Evolutionary conservation across 2,888 invertebrate genomes (phyloP).

Genomic region (Caradrina clavipalpis): DNA sequence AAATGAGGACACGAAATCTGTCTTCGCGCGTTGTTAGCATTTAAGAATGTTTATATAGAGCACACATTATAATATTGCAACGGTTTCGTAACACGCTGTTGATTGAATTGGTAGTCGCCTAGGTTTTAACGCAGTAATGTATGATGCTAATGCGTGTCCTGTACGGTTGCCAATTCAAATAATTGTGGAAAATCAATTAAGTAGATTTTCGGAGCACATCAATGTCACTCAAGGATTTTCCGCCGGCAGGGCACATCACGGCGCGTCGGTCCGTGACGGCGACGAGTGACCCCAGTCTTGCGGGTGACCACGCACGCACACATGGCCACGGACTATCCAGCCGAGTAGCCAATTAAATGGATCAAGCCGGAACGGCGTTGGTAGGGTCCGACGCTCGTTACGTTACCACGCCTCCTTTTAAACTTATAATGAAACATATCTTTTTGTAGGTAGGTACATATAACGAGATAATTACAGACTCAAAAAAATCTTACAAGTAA

Average conservation of each 20-base stretch:
- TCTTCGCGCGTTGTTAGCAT: conserved; percentile 72
- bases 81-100: conserved; percentile 46
- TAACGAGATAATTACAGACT: conserved; percentile 1
- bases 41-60: conserved; percentile 51
- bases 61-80: conserved; percentile 58
- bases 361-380: conserved; percentile 80
- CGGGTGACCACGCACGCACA: conserved; percentile 65
- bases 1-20: conserved; percentile 75
- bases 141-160: conserved; percentile 53
- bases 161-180: conserved; percentile 73
- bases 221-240: conserved; percentile 80
- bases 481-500: neutral
- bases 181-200: conserved; percentile 77
- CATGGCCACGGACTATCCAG: conserved; percentile 53
- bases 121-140: conserved; percentile 22
- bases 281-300: conserved; percentile 69
- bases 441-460: neutral
- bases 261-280: conserved; percentile 68
- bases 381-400: conserved; percentile 50
- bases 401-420: conserved; percentile 55
- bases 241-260: conserved; percentile 65
- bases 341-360: conserved; percentile 78
- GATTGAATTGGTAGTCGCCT: conserved; percentile 8
- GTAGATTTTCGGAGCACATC: conserved; percentile 74
- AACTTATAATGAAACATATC: conserved; percentile 32